These are phyloP conservation scores for Cantharis flavilabris DNA, from an alignment of 2,888 invertebrate species.

Conservation along the genomic window DNA sequence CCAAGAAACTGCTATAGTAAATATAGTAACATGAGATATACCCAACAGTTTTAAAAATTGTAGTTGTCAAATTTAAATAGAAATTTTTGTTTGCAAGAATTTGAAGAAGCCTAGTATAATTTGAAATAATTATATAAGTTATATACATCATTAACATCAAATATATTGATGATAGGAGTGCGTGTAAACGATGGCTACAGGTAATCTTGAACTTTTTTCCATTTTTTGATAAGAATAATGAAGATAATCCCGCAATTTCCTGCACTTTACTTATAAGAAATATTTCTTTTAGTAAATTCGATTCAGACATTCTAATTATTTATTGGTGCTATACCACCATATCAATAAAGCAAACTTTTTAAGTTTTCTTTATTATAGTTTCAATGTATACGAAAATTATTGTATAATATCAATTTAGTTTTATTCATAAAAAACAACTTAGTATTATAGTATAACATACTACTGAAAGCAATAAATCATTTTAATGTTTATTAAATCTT, in stretches of 20 bases:
- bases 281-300: background rate
- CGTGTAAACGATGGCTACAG: background rate
- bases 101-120: background rate
- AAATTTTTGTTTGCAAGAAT: background rate
- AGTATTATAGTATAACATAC: too few relatives aligned
- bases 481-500: too few relatives aligned
- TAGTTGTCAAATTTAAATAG: background rate
- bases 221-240: background rate
- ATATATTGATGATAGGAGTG: background rate
- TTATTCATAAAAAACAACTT: too few relatives aligned
- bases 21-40: background rate
- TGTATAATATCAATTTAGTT: too few relatives aligned
- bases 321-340: too few relatives aligned
- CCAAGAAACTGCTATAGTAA: background rate
- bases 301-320: background rate
- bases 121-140: background rate
- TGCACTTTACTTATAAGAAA: background rate
- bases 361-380: too few relatives aligned
- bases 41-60: background rate
- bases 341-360: too few relatives aligned
- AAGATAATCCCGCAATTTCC: background rate
- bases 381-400: too few relatives aligned
- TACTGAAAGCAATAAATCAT: too few relatives aligned
- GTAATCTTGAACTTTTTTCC: background rate
- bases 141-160: background rate